These are phyloP conservation scores for Pseudolaguvia tuberculata DNA, from an alignment of 2,113 vertebrate species.

Conservation along the genomic window DNA sequence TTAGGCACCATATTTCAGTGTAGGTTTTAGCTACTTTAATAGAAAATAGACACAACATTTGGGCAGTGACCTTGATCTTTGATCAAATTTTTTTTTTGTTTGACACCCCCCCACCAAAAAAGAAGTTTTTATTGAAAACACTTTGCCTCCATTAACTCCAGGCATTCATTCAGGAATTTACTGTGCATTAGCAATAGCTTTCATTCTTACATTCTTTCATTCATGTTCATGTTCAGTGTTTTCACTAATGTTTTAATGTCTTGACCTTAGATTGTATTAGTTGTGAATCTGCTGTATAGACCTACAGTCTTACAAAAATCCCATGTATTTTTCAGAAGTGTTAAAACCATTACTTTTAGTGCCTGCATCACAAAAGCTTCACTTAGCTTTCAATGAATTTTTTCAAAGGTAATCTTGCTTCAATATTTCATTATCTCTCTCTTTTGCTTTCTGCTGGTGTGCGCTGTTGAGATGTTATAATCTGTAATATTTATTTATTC, in stretches of 20 bases:
- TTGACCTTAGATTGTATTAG: slow-evolving; percentile 29
- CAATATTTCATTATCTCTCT: not conserved
- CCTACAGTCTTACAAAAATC: not conserved
- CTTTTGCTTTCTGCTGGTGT: not conserved
- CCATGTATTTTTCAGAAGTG: not conserved
- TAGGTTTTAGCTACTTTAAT: too few species aligned
- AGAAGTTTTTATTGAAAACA: not conserved
- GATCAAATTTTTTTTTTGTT: too few species aligned
- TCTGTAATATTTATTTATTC: not conserved
- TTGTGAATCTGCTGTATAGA: slow-evolving; percentile 13
- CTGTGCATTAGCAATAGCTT: slow-evolving; percentile 16
- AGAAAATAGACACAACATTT: too few species aligned
- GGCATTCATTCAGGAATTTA: not conserved
- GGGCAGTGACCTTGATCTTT: too few species aligned
- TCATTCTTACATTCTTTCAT: not conserved
- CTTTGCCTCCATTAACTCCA: not conserved
- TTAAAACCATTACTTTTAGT: not conserved
- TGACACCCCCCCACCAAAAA: too few species aligned
- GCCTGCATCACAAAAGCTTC: slow-evolving; percentile 9
- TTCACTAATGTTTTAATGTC: not conserved
- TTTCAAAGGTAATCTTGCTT: not conserved
- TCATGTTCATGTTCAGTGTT: too few species aligned
- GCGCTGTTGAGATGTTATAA: not conserved
- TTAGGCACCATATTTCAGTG: too few species aligned
- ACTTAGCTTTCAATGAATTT: not conserved